Base-by-base conservation (phyloP, 2,113 vertebrate genomes). In the Eurystomus gularis region DNA sequence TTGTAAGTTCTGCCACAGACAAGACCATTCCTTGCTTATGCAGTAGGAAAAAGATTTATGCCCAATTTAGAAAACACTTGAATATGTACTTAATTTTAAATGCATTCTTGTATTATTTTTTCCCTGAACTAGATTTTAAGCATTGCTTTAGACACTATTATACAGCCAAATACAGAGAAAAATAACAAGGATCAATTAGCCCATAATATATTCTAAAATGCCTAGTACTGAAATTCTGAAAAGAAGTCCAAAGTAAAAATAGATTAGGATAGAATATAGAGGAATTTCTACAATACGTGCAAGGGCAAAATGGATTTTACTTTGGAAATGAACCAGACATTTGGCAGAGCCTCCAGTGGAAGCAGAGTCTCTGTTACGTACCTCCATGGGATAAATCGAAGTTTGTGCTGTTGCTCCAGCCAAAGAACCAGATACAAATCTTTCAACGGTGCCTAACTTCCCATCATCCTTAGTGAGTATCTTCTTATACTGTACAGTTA, bases 371-470 rank as follows among this genome's bases (percentile, higher is more conserved):
- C 64, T 86, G 81, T 24, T 37, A 65, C 98, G 92, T 95, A 99
- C 99, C 98, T 99, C 99, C 99, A 99, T 99, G n/a, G 99, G 99
- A 96, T 99, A 99, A 97, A 99, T 99, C 80, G 98, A 98, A 3
- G 99, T 99, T 96, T 99, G 99, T 31, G 99, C 99, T 25, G 99
- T 99, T 62, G 99, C 99, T 57, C 99, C 99, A 65, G 99, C 99
- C 96, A 99, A 94, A 44, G 99, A 99, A 68, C 99, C 99, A 55
- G 99, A 99, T 58, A 99, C 80, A 93, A 99, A 99, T 96, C 99
- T 98, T 95, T 99, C 98, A 76, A 98, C 71, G 1, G 98, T 98
- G 83, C 98, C 97, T 61, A 99, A 79, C n/a, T 98, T 99, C 31
- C 98, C 97, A 65, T 98, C 98, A 58, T 99, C 98, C 10, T 97